Base-by-base conservation (phyloP, 2,888 invertebrate genomes). In the Apamea crenata region DNA sequence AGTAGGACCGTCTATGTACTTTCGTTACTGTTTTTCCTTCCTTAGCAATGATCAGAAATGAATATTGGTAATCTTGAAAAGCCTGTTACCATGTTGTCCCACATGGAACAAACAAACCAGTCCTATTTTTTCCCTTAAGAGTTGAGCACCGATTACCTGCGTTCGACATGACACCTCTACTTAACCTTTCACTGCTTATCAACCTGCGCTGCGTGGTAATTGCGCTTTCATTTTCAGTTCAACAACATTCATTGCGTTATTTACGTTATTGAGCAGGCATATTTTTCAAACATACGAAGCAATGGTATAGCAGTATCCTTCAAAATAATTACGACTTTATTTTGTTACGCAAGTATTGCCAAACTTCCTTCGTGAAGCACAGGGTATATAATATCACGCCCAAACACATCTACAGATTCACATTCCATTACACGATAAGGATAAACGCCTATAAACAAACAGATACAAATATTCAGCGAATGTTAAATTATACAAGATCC, bases 401-500 rank as follows among this genome's bases (percentile, higher is more conserved):
- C 50, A 69, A 68, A 63, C 16, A 36, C 36, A 77, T 67, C 71
- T 79, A 71, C 44, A 73, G 56, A 79, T 78, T 81, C 79, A 80
- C 77, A 88, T 83, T 87, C 82, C 82, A 79, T 56, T 81, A 78
- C 80, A 77, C 78, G 75, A 83, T 83, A 86, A 79, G 81, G 84
- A 85, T 89, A 86, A 83, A 83, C 81, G 56, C 78, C 65, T 69
- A 71, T 84, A 88, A 86, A 84, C 89, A 88, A 84, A 87, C 82
- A 81, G 68, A 85, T 80, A 73, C 86, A 89, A 85, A 75, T 87
- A 86, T 88, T 86, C 84, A 86, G 78, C 75, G 75, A 86, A 87
- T 87, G 89, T 86, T 84, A 84, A 87, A 87, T 85, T 85, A 90
- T 91, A 84, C 87, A 80, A 85, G 88, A 90, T 90, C 84, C 77